Evolutionary conservation across 2,797 vertebrate genomes (phyloP).

Genomic region (Phalloptychus januarius): DNA sequence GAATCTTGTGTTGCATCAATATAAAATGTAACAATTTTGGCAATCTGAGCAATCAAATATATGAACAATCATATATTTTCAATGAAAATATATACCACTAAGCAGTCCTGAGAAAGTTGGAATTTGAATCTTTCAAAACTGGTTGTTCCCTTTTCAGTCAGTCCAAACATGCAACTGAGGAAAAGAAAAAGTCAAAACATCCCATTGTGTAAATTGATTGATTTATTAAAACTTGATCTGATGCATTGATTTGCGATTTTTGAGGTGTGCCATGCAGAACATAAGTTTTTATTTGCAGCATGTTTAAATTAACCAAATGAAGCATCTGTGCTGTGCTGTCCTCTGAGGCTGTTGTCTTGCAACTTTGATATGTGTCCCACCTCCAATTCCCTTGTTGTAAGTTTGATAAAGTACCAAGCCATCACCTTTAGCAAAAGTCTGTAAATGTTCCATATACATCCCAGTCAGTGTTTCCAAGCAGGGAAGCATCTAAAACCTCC

Average conservation of each 20-base stretch:
- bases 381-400: slow-evolving; percentile 1
- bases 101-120: not conserved
- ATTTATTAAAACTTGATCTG: not conserved
- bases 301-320: not conserved
- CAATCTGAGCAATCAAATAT: not conserved
- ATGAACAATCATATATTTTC: too few relatives aligned
- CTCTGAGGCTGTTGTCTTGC: not conserved
- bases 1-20: too few relatives aligned
- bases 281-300: not conserved
- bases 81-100: not conserved
- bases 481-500: not conserved
- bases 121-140: not conserved
- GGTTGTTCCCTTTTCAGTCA: not conserved
- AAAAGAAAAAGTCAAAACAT: not conserved
- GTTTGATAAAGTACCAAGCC: not conserved
- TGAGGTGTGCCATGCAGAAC: not conserved
- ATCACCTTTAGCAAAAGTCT: not conserved
- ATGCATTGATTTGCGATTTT: not conserved
- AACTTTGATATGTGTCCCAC: not conserved
- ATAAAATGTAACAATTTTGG: too few relatives aligned
- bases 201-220: not conserved
- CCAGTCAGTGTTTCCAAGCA: not conserved
- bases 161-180: not conserved
- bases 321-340: not conserved
- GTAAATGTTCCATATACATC: not conserved